phyloP scores from a whole-genome alignment of 2,888 invertebrate genomes.

The Drosophila macrospina region DNA sequence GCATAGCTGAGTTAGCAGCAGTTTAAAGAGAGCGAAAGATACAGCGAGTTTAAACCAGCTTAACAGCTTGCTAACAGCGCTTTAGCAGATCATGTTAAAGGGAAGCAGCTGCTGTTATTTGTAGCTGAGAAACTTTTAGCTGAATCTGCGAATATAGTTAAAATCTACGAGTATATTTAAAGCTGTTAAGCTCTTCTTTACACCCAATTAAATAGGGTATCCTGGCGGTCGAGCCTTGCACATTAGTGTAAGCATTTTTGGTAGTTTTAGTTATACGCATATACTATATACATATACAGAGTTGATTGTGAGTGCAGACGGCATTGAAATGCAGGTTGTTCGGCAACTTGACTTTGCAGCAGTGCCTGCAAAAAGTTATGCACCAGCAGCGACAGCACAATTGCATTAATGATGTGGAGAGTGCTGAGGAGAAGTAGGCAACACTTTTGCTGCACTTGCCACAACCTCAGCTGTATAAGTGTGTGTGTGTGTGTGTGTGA shows the following conservation, averaged over 20 bases:
- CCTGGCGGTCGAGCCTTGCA: background rate
- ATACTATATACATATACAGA: background rate
- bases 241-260: background rate
- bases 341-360: conserved; percentile 49
- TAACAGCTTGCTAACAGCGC: too few species aligned
- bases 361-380: conserved; percentile 44
- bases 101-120: too few species aligned
- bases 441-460: conserved; percentile 45
- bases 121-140: too few species aligned
- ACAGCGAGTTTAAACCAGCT: too few species aligned
- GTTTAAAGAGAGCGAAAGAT: too few species aligned
- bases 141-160: too few species aligned
- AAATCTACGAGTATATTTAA: too few species aligned
- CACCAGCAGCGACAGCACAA: conserved; percentile 50
- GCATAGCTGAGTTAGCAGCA: too few species aligned
- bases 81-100: too few species aligned
- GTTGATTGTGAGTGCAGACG: conserved; percentile 17
- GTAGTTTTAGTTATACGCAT: background rate
- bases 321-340: conserved; percentile 54
- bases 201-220: background rate
- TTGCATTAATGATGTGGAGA: conserved; percentile 71
- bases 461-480: conserved; percentile 15
- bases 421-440: conserved; percentile 52
- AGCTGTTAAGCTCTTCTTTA: too few species aligned
- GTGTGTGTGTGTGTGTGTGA: background rate